Evolutionary conservation across 2,113 vertebrate species (phyloP), one percentile per base, ranked within the genome.

Genomic region (Tetrao urogallus): DNA sequence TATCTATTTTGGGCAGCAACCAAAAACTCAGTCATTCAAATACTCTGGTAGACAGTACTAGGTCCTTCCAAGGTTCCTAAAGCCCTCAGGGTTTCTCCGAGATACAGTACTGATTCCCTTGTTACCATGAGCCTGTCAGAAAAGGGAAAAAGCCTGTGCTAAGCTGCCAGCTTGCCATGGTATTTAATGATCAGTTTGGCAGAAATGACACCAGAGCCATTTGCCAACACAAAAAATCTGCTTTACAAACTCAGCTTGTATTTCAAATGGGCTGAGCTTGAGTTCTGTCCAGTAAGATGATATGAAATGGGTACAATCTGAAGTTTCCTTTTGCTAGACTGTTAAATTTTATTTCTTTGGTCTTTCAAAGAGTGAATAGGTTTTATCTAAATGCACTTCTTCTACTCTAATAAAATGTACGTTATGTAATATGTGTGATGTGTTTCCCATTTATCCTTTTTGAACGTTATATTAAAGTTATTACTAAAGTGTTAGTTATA

Each of bases 1-100:
- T 91, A 86, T 78, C 76, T 90, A 47, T 19, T 71, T 92, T 93
- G 69, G 61, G 74, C 42, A 50, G 57, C 42, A 86, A 71, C 65
- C 64, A 81, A 66, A 74, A 52, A 27, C 38, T 40, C 69, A 80
- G 11, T 83, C 28, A 47, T 77, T 82, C 67, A 60, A 0, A 50
- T 66, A 74, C 12, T 88, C 40, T 45, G 22, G 12, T 47, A 77
- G 64, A 50, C 25, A 47, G 19, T 2, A 1, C 32, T 67, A 56
- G 10, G 13, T 77, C 38, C 57, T 79, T 76, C 69, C 60, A 70
- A 56, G 20, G 63, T 90, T 80, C 88, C 16, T 82, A 11, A 61
- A 34, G 54, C 32, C 40, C 86, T 20, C 47, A 64, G 38, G 60
- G 65, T 8, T 75, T 70, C 65, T 95, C 40, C 42, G 42, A 57